phyloP scores from a whole-genome alignment of 2,888 invertebrate species.

The Odiellus spinosus region DNA sequence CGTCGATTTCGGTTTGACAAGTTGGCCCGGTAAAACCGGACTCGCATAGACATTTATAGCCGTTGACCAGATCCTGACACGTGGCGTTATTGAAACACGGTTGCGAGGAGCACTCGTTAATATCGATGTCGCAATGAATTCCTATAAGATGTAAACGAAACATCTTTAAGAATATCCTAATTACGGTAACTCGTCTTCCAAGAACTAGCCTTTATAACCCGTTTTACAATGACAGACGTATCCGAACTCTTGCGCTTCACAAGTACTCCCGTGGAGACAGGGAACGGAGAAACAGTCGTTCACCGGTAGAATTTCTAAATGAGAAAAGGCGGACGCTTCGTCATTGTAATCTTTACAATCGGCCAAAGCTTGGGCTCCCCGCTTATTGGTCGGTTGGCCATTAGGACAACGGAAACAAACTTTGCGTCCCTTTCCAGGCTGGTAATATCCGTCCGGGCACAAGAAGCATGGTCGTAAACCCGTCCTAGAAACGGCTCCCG shows the following conservation, averaged over 20 bases:
- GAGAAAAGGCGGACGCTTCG: neutral
- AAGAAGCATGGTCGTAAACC: slow-evolving; percentile 41
- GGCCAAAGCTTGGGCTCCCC: slow-evolving; percentile 22
- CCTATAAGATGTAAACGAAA: slow-evolving; percentile 26
- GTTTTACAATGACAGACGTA: slow-evolving; percentile 36
- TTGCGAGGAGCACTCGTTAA: slow-evolving; percentile 35
- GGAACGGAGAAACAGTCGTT: slow-evolving; percentile 37
- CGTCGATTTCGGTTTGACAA: slow-evolving; percentile 34
- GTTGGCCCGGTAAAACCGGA: slow-evolving; percentile 35
- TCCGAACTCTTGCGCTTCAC: slow-evolving; percentile 26
- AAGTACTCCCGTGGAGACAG: slow-evolving; percentile 34
- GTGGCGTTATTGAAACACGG: slow-evolving; percentile 41
- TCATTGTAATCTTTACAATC: slow-evolving; percentile 19
- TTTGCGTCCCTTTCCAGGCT: slow-evolving; percentile 29
- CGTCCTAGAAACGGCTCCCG: slow-evolving; percentile 37
- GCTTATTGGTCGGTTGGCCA: slow-evolving; percentile 20
- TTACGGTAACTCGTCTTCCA: too few relatives aligned
- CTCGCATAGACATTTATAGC: slow-evolving; percentile 36
- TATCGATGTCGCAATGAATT: slow-evolving; percentile 37
- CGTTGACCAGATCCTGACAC: slow-evolving; percentile 31
- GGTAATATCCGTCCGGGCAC: slow-evolving; percentile 36
- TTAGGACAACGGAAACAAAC: slow-evolving; percentile 33
- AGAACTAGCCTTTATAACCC: slow-evolving; percentile 28
- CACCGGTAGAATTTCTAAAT: slow-evolving; percentile 18
- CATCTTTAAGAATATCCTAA: too few relatives aligned